phyloP scores from a whole-genome alignment of 1,140 invertebrate species.

The Bombyx mandarina region DNA sequence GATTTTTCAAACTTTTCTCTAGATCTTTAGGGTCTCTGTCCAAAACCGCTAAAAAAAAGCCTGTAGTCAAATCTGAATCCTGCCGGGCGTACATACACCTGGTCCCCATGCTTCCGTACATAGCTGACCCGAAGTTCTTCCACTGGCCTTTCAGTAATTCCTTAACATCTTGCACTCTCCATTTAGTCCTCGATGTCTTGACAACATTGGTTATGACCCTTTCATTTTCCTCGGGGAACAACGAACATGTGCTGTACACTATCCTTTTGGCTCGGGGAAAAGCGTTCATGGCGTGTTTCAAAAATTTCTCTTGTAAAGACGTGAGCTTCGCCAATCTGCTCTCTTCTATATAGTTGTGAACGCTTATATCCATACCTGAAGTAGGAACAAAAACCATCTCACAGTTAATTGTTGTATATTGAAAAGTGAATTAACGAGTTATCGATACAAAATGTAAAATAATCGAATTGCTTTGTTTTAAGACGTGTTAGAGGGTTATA shows the following conservation, averaged over 20 bases:
- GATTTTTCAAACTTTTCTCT: slow-evolving; percentile 16
- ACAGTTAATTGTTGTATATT: too few species aligned
- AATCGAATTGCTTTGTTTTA: too few species aligned
- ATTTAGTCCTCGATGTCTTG: slow-evolving; percentile 71
- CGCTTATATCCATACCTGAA: slow-evolving; percentile 56
- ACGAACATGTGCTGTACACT: slow-evolving; percentile 96
- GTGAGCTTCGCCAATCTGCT: slow-evolving; percentile 79
- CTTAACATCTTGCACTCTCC: slow-evolving; percentile 74
- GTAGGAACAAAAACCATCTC: slow-evolving; percentile 5
- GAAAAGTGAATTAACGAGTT: too few species aligned
- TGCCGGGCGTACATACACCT: slow-evolving; percentile 85
- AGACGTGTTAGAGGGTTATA: not conserved
- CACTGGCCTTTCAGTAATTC: slow-evolving; percentile 75
- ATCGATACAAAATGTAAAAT: too few species aligned
- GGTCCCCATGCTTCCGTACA: slow-evolving; percentile 75
- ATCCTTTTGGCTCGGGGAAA: slow-evolving; percentile 89
- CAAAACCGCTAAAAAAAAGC: slow-evolving; percentile 95
- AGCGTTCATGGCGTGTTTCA: slow-evolving; percentile 85
- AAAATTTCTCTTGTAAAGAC: slow-evolving; percentile 86
- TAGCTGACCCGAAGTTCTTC: slow-evolving; percentile 76
- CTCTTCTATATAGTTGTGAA: slow-evolving; percentile 57
- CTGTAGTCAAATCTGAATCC: slow-evolving; percentile 86
- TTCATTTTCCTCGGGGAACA: slow-evolving; percentile 94
- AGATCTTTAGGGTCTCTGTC: slow-evolving; percentile 70
- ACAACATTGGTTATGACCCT: slow-evolving; percentile 81